These are phyloP conservation scores for Microcebus tavaratra DNA, from an alignment of 2,113 vertebrate species.

Conservation along the genomic window DNA sequence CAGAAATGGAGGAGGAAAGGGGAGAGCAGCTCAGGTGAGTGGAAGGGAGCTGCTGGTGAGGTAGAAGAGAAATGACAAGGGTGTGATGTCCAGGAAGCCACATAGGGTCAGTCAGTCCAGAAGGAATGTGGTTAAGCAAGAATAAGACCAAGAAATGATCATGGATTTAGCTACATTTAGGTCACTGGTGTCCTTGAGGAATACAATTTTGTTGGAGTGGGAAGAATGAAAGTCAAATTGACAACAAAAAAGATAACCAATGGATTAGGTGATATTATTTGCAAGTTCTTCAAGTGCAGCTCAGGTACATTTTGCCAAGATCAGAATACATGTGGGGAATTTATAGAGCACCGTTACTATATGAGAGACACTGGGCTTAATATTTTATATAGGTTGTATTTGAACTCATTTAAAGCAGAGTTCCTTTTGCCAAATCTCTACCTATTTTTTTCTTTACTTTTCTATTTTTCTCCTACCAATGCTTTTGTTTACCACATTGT, in stretches of 20 bases:
- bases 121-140: not conserved
- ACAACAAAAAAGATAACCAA: not conserved
- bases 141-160: not conserved
- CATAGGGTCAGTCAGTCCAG: not conserved
- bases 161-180: not conserved
- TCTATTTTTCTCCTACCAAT: not conserved
- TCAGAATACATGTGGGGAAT: not conserved
- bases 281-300: not conserved
- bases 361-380: not conserved
- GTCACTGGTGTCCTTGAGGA: not conserved
- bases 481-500: not conserved
- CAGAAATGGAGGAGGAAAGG: not conserved
- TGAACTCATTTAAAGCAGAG: not conserved
- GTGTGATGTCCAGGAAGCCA: not conserved
- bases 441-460: not conserved
- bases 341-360: not conserved
- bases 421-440: not conserved
- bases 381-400: not conserved
- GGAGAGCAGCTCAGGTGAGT: not conserved
- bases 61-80: not conserved
- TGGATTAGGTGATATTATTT: not conserved
- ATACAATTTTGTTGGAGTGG: not conserved
- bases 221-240: not conserved
- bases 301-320: not conserved
- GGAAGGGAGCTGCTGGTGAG: not conserved